These are phyloP conservation scores for Mastomys coucha DNA, from an alignment of 2,113 vertebrate genomes.

Conservation along the genomic window DNA sequence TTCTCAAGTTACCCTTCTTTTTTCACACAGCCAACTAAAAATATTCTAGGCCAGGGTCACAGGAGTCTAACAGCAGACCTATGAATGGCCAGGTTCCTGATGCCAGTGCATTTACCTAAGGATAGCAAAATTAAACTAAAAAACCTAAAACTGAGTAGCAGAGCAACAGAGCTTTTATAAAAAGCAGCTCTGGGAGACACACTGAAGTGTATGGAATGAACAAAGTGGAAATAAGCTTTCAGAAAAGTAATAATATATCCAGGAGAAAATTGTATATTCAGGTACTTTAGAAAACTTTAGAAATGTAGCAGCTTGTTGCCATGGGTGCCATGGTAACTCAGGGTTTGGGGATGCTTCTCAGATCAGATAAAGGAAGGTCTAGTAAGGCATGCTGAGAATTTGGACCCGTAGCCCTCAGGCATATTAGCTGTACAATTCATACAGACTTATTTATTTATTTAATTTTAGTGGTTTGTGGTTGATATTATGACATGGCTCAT, in stretches of 20 bases:
- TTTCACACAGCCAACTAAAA: not conserved
- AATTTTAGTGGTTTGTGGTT: not conserved
- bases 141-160: not conserved
- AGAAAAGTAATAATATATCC: not conserved
- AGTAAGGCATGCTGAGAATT: not conserved
- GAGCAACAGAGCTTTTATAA: not conserved
- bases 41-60: not conserved
- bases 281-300: not conserved
- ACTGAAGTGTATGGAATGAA: conserved; percentile 6
- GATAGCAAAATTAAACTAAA: not conserved
- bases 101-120: not conserved
- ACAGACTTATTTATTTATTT: not conserved
- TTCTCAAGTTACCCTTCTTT: not conserved
- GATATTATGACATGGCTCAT: not conserved
- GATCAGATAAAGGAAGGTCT: not conserved
- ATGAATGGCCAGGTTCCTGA: not conserved
- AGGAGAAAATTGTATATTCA: not conserved
- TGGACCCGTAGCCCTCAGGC: not conserved
- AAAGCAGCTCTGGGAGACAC: not conserved
- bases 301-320: not conserved
- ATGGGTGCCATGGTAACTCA: not conserved
- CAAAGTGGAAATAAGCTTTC: not conserved
- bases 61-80: not conserved
- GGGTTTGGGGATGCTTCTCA: not conserved
- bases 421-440: not conserved